Conservation (phyloP, 1,140 invertebrate genomes). For the Drosophila pseudoobscura region DNA sequence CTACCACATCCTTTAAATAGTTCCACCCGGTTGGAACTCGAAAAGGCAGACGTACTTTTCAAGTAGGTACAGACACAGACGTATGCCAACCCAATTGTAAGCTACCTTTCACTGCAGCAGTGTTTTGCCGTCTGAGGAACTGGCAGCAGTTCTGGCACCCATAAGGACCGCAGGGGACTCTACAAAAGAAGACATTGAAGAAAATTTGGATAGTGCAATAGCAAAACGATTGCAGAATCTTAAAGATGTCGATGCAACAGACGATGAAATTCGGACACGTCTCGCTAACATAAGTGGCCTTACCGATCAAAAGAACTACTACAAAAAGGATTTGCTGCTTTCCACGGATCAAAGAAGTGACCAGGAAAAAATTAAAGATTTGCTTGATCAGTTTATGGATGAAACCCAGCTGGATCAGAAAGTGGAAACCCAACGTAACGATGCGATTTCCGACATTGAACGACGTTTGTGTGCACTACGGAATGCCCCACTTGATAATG, state of each 20-base stretch:
- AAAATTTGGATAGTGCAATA: constrained; percentile 83
- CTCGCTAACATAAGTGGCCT: constrained; percentile 85
- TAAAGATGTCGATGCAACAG: constrained; percentile 81
- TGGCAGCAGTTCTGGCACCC: constrained; percentile 70
- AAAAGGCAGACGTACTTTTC: constrained; percentile 57
- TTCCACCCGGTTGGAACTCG: constrained; percentile 61
- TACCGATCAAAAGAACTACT: constrained; percentile 73
- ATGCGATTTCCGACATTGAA: constrained; percentile 84
- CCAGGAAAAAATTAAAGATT: constrained; percentile 86
- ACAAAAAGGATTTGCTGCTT: constrained; percentile 71
- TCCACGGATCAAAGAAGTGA: constrained; percentile 84
- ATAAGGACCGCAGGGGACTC: not conserved
- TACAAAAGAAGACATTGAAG: constrained; percentile 62
- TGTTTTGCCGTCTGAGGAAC: constrained; percentile 50
- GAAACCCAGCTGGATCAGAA: constrained; percentile 85
- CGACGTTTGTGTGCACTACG: constrained; percentile 82
- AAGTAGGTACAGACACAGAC: constrained; percentile 41
- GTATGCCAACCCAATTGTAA: not conserved
- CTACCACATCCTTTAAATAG: constrained; percentile 41
- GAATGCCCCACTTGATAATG: constrained; percentile 62
- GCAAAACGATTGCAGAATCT: constrained; percentile 86
- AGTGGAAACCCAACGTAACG: constrained; percentile 83
- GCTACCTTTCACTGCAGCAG: constrained; percentile 34
- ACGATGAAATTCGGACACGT: constrained; percentile 84
- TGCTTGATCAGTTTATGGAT: constrained; percentile 86